phyloP scores from a whole-genome alignment of 2,888 invertebrate species.

The Agriopis aurantiaria region DNA sequence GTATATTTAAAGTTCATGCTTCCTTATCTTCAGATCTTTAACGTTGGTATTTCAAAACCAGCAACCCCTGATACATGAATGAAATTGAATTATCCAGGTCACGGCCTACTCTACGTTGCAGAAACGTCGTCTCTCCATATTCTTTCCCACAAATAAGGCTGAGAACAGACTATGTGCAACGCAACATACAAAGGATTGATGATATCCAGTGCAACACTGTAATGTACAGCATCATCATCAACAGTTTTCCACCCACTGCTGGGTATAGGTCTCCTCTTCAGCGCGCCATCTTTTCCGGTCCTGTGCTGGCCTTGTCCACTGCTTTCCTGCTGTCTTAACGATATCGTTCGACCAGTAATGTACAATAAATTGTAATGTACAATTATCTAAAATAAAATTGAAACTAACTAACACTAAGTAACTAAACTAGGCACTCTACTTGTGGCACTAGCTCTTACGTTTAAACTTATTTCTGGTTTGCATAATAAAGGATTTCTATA shows the following conservation, averaged over 20 bases:
- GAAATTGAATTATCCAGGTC: constrained; percentile 25
- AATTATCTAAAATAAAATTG: not conserved
- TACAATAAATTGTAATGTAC: no score
- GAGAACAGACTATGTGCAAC: constrained; percentile 1
- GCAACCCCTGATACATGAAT: constrained; percentile 11
- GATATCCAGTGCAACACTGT: not conserved
- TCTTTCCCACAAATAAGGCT: constrained; percentile 10
- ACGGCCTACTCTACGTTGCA: constrained; percentile 14
- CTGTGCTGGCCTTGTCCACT: no score
- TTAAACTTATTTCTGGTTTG: not conserved
- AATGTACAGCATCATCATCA: no score
- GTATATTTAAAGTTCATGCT: not conserved
- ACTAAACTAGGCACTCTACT: no score
- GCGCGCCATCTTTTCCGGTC: no score
- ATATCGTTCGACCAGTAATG: no score
- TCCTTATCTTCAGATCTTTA: not conserved
- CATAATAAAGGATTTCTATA: not conserved
- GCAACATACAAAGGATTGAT: not conserved
- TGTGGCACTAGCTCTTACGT: no score
- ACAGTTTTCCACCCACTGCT: no score
- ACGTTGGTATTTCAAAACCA: constrained; percentile 47
- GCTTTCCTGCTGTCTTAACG: no score
- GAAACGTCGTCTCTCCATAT: constrained; percentile 15
- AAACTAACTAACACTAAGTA: no score
- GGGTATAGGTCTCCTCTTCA: no score